Evolutionary conservation across 1,140 invertebrate species (phyloP).

Genomic region (Drosophila bocki): DNA sequence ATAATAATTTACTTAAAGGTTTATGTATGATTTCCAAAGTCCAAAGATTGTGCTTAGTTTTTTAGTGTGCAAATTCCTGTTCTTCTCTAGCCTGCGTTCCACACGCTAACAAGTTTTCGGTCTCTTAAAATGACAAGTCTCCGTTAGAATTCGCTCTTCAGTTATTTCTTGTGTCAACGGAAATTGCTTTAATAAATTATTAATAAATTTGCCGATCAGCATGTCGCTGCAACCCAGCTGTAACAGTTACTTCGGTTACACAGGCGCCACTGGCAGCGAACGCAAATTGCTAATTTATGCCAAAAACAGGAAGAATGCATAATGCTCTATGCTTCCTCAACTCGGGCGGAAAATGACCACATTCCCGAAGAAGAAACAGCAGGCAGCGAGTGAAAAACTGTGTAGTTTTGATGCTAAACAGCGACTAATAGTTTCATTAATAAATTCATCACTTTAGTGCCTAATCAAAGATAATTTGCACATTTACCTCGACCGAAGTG

Average conservation of each 20-base stretch:
- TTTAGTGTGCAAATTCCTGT: not conserved
- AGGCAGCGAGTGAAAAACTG: not conserved
- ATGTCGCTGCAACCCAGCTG: conserved; percentile 31
- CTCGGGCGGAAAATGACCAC: conserved; percentile 11
- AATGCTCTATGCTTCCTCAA: not conserved
- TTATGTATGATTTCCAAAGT: not conserved
- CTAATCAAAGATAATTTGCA: not conserved
- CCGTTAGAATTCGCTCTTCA: conserved; percentile 63
- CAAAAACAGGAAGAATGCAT: conserved; percentile 28
- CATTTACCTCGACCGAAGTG: not conserved
- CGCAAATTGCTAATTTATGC: conserved; percentile 45
- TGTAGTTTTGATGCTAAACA: not conserved
- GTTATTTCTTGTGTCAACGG: conserved; percentile 46
- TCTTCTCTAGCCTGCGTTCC: conserved; percentile 9
- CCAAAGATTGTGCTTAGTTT: not conserved
- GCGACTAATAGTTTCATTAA: not conserved
- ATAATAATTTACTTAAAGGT: not conserved
- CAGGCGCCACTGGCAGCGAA: conserved; percentile 32
- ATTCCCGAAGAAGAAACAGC: not conserved
- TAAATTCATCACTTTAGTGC: not conserved
- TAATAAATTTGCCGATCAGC: conserved; percentile 74
- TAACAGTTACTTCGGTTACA: conserved; percentile 50
- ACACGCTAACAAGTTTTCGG: conserved; percentile 46
- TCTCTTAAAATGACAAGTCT: conserved; percentile 55
- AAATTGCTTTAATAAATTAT: conserved; percentile 81